phyloP scores from a whole-genome alignment of 2,113 vertebrate genomes.

The Mesocricetus auratus region DNA sequence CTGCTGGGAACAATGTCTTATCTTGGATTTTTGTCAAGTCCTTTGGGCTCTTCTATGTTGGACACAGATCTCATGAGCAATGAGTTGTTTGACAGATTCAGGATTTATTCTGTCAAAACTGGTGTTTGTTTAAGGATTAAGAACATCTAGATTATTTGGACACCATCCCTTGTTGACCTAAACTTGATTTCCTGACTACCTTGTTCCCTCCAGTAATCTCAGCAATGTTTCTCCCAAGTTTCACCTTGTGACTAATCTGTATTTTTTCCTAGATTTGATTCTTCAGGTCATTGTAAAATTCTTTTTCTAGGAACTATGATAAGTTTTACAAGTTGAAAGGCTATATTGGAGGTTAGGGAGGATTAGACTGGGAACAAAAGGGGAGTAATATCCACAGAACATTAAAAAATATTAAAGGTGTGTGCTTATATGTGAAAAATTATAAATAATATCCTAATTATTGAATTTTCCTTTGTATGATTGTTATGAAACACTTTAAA shows the following conservation, averaged over 20 bases:
- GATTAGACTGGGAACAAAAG: not conserved
- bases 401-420: not conserved
- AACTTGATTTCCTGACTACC: not conserved
- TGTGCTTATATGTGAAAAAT: not conserved
- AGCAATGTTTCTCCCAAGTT: not conserved
- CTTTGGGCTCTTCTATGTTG: not conserved
- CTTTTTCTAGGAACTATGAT: not conserved
- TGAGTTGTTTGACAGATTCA: not conserved
- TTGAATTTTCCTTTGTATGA: not conserved
- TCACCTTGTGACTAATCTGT: not conserved
- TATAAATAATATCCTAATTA: not conserved
- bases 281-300: not conserved
- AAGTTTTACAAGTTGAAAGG: constrained; percentile 14
- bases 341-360: not conserved
- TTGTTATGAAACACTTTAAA: not conserved
- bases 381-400: not conserved
- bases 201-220: not conserved
- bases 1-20: not conserved
- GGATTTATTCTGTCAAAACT: not conserved
- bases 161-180: not conserved
- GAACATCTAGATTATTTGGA: not conserved
- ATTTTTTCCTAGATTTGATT: constrained; percentile 7
- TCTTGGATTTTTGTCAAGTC: not conserved
- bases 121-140: not conserved
- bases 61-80: not conserved